Evolutionary conservation across 2,888 invertebrate genomes (phyloP).

Genomic region (Drosophila mulleri): DNA sequence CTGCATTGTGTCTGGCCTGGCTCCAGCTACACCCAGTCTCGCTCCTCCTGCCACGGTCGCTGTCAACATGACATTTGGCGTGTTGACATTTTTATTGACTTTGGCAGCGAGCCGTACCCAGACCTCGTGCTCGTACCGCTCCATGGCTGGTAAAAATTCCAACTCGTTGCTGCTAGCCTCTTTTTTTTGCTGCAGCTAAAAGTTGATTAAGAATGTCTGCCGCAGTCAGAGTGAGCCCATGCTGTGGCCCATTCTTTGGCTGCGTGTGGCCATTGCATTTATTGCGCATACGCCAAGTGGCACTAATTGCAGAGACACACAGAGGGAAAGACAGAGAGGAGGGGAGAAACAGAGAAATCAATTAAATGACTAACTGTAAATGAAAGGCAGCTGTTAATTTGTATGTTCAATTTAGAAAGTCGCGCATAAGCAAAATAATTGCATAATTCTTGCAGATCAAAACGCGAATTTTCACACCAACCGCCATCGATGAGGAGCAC

Average conservation of each 20-base stretch:
- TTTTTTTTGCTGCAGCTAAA: conserved; percentile 36
- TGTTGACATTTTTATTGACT: conserved; percentile 82
- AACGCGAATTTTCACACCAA: conserved; percentile 59
- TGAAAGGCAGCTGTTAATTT: conserved; percentile 44
- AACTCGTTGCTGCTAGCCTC: conserved; percentile 28
- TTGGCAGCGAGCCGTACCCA: conserved; percentile 67
- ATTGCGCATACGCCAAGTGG: conserved; percentile 75
- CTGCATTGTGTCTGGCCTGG: conserved; percentile 53
- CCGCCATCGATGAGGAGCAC: background rate
- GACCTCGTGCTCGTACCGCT: conserved; percentile 4
- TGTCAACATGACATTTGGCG: conserved; percentile 81
- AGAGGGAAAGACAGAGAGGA: background rate
- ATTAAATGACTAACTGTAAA: conserved; percentile 66
- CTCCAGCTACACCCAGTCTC: conserved; percentile 19
- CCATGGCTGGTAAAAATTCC: conserved; percentile 43
- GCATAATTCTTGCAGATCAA: conserved; percentile 60
- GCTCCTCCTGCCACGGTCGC: conserved; percentile 16
- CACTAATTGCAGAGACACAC: conserved; percentile 59
- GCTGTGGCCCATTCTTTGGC: conserved; percentile 28
- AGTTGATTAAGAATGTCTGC: conserved; percentile 68
- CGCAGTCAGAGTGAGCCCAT: conserved; percentile 21
- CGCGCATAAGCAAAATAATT: conserved; percentile 68
- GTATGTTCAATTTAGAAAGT: conserved; percentile 70
- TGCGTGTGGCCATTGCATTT: conserved; percentile 69
- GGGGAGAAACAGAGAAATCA: conserved; percentile 41